A percentile compares a stretch with the other conserved stretches of the same genome.
Conservation (phyloP, 2,888 invertebrate species). For the Netelia inedita region DNA sequence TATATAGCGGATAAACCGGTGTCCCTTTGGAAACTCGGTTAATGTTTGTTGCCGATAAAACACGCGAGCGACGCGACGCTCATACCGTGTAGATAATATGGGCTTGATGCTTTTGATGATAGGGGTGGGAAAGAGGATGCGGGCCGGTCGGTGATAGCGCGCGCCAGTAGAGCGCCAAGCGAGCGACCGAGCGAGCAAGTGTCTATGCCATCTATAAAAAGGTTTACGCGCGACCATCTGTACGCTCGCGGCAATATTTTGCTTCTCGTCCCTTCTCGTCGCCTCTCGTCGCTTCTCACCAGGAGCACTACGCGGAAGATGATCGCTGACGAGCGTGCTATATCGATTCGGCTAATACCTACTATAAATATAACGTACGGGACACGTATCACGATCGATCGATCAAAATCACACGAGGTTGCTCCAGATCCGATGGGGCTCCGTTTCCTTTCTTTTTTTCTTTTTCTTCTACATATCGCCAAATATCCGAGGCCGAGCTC, state of each 20-base stretch:
- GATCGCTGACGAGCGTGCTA: conserved; percentile 3
- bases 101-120: not conserved
- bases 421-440: no score
- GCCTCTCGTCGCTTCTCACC: conserved; percentile 31
- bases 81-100: not conserved
- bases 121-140: not conserved
- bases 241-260: conserved; percentile 25
- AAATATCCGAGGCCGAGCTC: no score
- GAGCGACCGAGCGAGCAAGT: not conserved
- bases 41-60: conserved; percentile 6
- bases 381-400: no score
- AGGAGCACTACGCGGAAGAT: not conserved
- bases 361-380: no score
- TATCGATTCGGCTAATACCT: no score
- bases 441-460: no score
- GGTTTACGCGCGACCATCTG: conserved; percentile 36
- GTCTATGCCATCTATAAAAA: conserved; percentile 41
- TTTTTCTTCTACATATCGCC: no score
- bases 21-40: conserved; percentile 50
- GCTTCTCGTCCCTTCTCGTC: no score
- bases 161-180: not conserved
- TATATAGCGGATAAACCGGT: conserved; percentile 32
- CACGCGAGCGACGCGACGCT: not conserved
- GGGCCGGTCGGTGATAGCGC: not conserved
- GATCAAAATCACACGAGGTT: no score